Conservation (phyloP, 2,113 vertebrate species). For the Zosterops japonicus region DNA sequence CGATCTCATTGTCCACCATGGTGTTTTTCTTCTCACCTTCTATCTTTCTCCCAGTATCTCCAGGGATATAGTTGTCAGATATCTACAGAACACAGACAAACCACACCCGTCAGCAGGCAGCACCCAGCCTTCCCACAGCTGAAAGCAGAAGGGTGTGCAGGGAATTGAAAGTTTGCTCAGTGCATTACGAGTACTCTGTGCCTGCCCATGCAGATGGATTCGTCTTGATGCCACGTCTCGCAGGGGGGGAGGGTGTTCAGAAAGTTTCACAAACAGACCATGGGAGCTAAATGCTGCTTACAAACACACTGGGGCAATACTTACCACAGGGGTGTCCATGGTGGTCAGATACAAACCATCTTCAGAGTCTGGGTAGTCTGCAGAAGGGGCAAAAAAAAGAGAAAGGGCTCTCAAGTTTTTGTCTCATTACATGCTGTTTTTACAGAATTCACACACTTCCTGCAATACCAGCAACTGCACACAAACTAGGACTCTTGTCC, state of each 20-base stretch:
- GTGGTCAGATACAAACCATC: not conserved
- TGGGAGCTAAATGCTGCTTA: not conserved
- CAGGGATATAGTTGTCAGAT: conserved; percentile 80
- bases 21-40: conserved; percentile 45
- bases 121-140: not conserved
- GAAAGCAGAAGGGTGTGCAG: not conserved
- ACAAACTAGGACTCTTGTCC: not conserved
- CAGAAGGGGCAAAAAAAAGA: not conserved
- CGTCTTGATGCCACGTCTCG: not conserved
- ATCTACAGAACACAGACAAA: conserved; percentile 25
- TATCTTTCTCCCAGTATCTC: conserved; percentile 31
- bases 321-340: conserved; percentile 42
- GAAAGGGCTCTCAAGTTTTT: not conserved
- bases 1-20: conserved; percentile 79
- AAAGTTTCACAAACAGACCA: not conserved
- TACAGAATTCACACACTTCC: not conserved
- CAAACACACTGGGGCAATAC: not conserved
- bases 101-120: conserved; percentile 36
- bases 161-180: conserved; percentile 29
- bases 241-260: not conserved
- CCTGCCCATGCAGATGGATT: not conserved
- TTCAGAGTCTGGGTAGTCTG: conserved; percentile 42
- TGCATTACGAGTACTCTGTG: not conserved
- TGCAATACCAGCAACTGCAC: not conserved
- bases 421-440: not conserved